These are phyloP conservation scores for Microcebus lehilahytsara DNA, from an alignment of 2,113 vertebrate genomes.

Conservation along the genomic window DNA sequence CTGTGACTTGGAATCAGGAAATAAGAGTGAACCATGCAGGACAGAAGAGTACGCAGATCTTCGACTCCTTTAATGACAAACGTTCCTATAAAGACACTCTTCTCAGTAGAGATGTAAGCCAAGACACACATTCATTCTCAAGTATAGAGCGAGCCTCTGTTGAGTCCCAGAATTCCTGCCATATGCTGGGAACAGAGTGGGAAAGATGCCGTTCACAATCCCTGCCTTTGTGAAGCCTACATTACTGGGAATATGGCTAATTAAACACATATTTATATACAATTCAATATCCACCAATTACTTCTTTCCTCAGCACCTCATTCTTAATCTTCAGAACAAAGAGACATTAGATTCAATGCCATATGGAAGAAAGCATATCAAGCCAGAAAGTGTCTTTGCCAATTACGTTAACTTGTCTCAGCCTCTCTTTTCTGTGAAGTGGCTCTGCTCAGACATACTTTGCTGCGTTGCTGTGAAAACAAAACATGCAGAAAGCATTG, in stretches of 20 bases:
- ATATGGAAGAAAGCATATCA: not conserved
- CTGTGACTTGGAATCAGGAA: not conserved
- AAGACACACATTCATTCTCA: not conserved
- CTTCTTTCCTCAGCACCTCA: not conserved
- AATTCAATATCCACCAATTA: not conserved
- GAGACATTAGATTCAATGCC: not conserved
- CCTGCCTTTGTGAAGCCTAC: not conserved
- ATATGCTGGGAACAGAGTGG: too few species aligned
- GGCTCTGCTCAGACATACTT: not conserved
- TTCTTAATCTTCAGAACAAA: not conserved
- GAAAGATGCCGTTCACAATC: not conserved
- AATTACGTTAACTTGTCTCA: not conserved
- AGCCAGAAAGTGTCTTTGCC: not conserved
- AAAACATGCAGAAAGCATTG: not conserved
- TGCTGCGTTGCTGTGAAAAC: not conserved
- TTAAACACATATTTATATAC: not conserved
- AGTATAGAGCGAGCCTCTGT: not conserved
- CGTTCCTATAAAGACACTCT: too few species aligned
- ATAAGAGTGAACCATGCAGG: not conserved
- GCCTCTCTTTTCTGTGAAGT: not conserved
- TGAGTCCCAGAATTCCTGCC: not conserved
- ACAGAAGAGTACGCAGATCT: not conserved
- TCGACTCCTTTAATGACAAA: accelerated
- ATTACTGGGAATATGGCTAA: not conserved
- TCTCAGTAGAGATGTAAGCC: not conserved